Base-by-base conservation (phyloP, 2,888 invertebrate species). In the Standfussiana lucernea region DNA sequence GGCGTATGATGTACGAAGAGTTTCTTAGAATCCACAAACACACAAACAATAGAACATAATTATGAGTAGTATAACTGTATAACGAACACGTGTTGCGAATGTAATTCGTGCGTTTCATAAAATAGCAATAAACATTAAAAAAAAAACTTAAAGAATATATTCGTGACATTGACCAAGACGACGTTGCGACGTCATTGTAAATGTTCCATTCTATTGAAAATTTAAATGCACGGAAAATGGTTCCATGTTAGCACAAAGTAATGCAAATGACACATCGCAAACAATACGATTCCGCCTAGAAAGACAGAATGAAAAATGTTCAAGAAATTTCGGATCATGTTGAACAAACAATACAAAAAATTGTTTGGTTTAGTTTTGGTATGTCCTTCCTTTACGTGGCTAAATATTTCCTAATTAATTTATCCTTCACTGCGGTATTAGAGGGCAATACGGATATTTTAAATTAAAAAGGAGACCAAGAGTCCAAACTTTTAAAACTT, bases 151-250 rank as follows among this genome's bases (percentile, higher is more conserved):
- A 89, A 83, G 87, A 89, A 90, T 92, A 92, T 90, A 93, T 87
- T 87, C 91, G 87, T 92, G 94, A 93, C 94, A 93, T 95, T 94
- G 93, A 91, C 90, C 91, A 91, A 90, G 86, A 87, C 79, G 77
- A 85, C 24, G 37, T 10, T 6, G 18, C 45, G 15, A 45, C 89
- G 94, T 93, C 93, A 94, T 95, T 95, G 93, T 82, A 81, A 87
- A 86, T 80, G 86, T 80, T 86, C 81, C 89, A 86, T 87, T 83
- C 75, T 86, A 77, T 81, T 80, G 66, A 73, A 76, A 72, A 10
- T 59, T 32, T 59, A 32, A 59, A 68, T 74, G 64, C 79, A 85
- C 70, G 76, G 85, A 84, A 84, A 80, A 86, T 82, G 45, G 65
- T 69, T 76, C 53, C 53, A 70, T 74, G 50, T 53, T 69, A 45